Base-by-base conservation (phyloP, 2,797 vertebrate species). In the Cossypha dichroa region DNA sequence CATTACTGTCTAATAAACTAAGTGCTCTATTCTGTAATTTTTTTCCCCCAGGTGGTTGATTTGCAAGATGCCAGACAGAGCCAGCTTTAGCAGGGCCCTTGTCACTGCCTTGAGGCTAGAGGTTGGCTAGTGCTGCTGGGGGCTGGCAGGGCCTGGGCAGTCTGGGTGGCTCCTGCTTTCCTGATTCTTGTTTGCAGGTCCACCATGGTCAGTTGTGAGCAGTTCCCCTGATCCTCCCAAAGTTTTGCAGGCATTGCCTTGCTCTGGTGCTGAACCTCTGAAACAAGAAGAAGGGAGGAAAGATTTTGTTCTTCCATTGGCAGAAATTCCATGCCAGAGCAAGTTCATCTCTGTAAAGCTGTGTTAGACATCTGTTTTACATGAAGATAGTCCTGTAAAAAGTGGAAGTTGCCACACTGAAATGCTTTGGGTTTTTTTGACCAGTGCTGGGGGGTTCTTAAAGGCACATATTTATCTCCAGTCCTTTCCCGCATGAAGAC, bases 1-100 rank as follows among this genome's bases (percentile, higher is more conserved):
- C 3, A 0, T 94, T 86, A 67, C 66, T 69, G 38, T 70, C 40
- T 84, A 86, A 86, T 94, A 93, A 94, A 81, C 51, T 26, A 72
- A 91, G 82, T 36, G 56, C 33, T 88, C 55, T 88, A 3, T 91
- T 78, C 69, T 81, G 29, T 75, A 67, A 15, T 49, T 59, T 54
- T 85, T 81, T 77, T 45, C 8, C 11, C 34, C 56, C 18, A 33
- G 62, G 13, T 68, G 69, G 34, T 78, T 93, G 66, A 59, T 88
- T 85, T 91, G 55, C 48, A 93, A 38, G 85, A 51, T 55, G 58
- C 34, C 59, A 73, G 67, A 36, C 5, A 9, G 86, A 83, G 48
- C 14, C 46, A 58, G 36, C 34, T 72, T 43, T 33, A 67, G 60
- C 33, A 51, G 15, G 45, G 54, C 40, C 40, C 36, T 46, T 51